Evolutionary conservation across 1,140 invertebrate species (phyloP), one percentile per base, ranked within the genome.

Genomic region (Lysiphlebus fabarum): DNA sequence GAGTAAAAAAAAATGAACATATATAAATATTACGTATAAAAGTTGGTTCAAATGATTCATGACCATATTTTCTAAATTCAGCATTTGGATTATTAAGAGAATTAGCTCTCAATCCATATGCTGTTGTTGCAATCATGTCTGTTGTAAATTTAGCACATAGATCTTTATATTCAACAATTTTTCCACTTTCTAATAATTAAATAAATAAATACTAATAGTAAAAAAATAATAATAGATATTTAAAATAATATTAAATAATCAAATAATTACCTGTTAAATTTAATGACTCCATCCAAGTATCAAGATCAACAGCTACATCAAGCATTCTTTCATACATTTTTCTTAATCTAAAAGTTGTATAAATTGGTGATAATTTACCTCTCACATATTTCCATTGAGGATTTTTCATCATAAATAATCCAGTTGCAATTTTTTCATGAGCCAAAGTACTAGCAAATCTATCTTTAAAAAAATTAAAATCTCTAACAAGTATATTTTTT

Each of bases 91-190:
- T 76, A 2, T 75, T 70, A 6, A 86, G 63, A 2, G 82, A 81
- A 58, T 86, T 80, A 6, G 79, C 76, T 2, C 82, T 70, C 5
- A 87, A 65, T n/a, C 86, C 86, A 62, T 85, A 87, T 7, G 81
- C 82, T 45, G 81, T 82, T 6, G 71, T 76, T 3, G 79, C 82
- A 26, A 88, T 85, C 0, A 85, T 72, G 62, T 89, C 86, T 38
- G 85, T 84, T 0, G 82, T 81, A 57, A 81, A 86, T 14, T 75
- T 75, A 0, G 72, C 77, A 14, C 77, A 68, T 0, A 82, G 26
- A 6, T 82, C 77, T 43, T 76, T 78, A 0, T 79, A 57, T 42
- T 81, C 75, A 0, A 81, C 34, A 5, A 11, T 14, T 4, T 58
- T 51, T 7, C 49, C 62, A 0, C 53, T 34, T 11, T 14, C 70